Conservation (phyloP, 1,140 invertebrate species). For the Melipona quadrifasciata region DNA sequence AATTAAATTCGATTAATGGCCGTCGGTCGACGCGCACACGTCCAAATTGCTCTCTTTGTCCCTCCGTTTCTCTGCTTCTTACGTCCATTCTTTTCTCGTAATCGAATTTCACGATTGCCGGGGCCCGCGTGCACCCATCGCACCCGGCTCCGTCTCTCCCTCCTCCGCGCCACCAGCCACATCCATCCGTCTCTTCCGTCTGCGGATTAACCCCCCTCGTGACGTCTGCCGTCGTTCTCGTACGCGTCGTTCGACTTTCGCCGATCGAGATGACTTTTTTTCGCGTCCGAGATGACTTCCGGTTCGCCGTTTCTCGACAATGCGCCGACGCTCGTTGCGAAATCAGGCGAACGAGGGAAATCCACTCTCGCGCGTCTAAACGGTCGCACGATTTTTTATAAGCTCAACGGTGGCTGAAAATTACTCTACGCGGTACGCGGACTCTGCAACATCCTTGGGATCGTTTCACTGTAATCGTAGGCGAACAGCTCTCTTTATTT, state of each 20-base stretch:
- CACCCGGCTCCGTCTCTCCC: not conserved
- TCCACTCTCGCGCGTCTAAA: no score
- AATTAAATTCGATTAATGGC: conserved; percentile 68
- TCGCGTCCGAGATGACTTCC: no score
- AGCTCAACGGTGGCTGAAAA: no score
- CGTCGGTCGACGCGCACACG: conserved; percentile 43
- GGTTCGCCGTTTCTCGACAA: no score
- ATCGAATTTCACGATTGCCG: conserved; percentile 46
- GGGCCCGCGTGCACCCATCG: not conserved
- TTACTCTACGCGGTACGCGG: no score
- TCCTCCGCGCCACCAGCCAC: no score
- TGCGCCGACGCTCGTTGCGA: no score
- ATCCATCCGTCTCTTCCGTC: not conserved
- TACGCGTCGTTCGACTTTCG: no score
- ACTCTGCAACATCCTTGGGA: no score
- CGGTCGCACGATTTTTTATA: no score
- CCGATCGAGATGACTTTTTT: no score
- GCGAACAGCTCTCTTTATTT: not conserved
- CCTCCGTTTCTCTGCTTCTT: conserved; percentile 50
- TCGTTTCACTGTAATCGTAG: not conserved
- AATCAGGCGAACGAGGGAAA: no score
- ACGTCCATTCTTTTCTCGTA: conserved; percentile 53
- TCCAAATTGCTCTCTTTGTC: conserved; percentile 67
- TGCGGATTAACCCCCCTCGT: not conserved
- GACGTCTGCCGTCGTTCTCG: not conserved